Evolutionary conservation across 2,888 invertebrate genomes (phyloP).

Genomic region (Heliconius ismenius): DNA sequence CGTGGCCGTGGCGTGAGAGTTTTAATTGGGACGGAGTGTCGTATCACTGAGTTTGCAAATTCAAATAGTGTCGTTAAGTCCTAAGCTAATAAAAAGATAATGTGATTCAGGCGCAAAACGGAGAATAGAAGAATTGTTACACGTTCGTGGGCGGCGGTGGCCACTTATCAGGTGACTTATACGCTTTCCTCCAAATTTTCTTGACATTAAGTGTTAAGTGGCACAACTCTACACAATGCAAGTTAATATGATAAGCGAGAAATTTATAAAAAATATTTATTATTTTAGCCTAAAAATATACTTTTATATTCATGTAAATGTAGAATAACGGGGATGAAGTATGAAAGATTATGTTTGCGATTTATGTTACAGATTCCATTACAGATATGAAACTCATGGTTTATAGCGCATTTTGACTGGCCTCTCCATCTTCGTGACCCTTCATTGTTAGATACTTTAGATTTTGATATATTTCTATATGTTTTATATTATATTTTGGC

Average conservation of each 20-base stretch:
- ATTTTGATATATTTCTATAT: not conserved
- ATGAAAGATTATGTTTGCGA: conserved; percentile 5
- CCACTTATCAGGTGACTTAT: too few species aligned
- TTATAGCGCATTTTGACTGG: conserved; percentile 5
- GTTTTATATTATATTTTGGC: too few species aligned
- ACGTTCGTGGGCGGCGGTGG: too few species aligned
- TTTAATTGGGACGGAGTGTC: too few species aligned
- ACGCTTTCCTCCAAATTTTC: not conserved
- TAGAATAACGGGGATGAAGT: not conserved
- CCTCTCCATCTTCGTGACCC: not conserved
- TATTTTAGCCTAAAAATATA: not conserved
- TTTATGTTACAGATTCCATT: conserved; percentile 5
- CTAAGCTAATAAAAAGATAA: not conserved
- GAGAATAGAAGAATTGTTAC: not conserved
- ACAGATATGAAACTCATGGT: conserved; percentile 6
- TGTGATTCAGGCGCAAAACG: not conserved
- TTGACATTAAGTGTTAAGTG: not conserved
- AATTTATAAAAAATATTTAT: not conserved
- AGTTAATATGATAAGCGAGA: too few species aligned
- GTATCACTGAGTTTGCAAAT: too few species aligned
- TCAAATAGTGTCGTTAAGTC: too few species aligned
- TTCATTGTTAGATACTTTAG: not conserved
- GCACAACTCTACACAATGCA: not conserved
- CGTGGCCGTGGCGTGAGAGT: too few species aligned
- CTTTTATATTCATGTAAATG: not conserved